A percentile compares a stretch with the other conserved stretches of the same genome.
Evolutionary conservation across 1,140 invertebrate genomes (phyloP).

Genomic region (Proales similis): DNA sequence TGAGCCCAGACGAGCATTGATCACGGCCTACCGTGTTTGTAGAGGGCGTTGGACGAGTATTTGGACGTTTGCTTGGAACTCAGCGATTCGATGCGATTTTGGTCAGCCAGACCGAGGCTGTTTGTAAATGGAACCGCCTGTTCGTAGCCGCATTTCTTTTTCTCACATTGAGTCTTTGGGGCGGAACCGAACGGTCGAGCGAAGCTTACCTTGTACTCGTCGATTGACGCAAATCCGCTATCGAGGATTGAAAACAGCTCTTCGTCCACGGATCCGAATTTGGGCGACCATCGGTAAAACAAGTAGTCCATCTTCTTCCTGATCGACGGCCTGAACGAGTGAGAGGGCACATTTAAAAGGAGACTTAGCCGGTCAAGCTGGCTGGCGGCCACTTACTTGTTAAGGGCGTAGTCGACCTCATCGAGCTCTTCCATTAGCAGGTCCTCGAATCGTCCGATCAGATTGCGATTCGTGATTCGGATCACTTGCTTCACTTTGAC

Average conservation of each 20-base stretch:
- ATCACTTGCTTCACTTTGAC: slow-evolving; percentile 48
- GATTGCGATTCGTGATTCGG: slow-evolving; percentile 48
- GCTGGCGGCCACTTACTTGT: slow-evolving; percentile 26
- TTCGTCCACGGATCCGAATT: slow-evolving; percentile 6
- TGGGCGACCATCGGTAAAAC: slow-evolving; percentile 15
- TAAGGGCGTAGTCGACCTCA: slow-evolving; percentile 39
- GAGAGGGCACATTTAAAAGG: neutral
- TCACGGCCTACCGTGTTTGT: too few relatives aligned
- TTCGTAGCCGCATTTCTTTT: slow-evolving; percentile 46
- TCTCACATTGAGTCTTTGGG: too few relatives aligned
- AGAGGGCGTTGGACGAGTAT: neutral
- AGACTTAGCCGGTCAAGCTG: neutral
- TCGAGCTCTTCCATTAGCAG: slow-evolving; percentile 43
- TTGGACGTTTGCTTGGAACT: slow-evolving; percentile 13
- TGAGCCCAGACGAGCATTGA: too few relatives aligned
- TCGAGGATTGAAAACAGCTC: slow-evolving; percentile 9
- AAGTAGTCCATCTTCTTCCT: slow-evolving; percentile 33
- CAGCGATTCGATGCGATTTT: slow-evolving; percentile 42
- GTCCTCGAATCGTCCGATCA: slow-evolving; percentile 48
- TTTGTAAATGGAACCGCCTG: slow-evolving; percentile 51
- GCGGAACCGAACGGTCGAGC: neutral
- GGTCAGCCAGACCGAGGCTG: slow-evolving; percentile 48
- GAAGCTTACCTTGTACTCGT: slow-evolving; percentile 44
- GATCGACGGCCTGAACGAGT: slow-evolving; percentile 14
- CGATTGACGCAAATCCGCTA: slow-evolving; percentile 48